Evolutionary conservation across 2,888 invertebrate genomes (phyloP).

Genomic region (Drosophila pegasa): DNA sequence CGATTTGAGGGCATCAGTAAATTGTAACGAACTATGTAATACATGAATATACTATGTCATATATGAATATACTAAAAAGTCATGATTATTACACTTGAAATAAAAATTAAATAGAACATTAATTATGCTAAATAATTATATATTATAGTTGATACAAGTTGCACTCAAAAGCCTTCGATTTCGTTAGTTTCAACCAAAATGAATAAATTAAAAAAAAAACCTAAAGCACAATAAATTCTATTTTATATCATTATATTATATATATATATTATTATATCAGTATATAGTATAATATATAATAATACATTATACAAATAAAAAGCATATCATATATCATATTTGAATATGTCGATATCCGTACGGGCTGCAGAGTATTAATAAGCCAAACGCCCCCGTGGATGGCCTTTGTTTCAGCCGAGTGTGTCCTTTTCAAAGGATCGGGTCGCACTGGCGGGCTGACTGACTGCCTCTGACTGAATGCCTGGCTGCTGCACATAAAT

Average conservation of each 20-base stretch:
- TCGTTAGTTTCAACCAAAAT: neutral
- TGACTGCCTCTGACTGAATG: constrained; percentile 52
- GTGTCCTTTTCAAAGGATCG: constrained; percentile 46
- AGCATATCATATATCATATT: neutral
- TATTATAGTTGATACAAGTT: neutral
- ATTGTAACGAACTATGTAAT: neutral
- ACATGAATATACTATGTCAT: neutral
- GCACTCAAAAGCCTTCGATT: neutral
- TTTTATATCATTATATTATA: too few relatives aligned
- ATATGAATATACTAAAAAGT: neutral
- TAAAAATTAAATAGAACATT: too few relatives aligned
- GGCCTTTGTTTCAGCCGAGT: constrained; percentile 45
- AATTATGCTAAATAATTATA: too few relatives aligned
- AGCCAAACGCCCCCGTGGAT: constrained; percentile 20
- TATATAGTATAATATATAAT: too few relatives aligned
- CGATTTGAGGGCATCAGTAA: neutral
- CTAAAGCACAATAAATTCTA: too few relatives aligned
- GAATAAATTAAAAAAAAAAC: too few relatives aligned
- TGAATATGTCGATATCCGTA: neutral
- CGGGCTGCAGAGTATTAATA: constrained; percentile 27
- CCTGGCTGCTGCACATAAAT: constrained; percentile 78
- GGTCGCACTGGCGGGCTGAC: constrained; percentile 27
- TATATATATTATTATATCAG: too few relatives aligned
- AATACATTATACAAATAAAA: too few relatives aligned
- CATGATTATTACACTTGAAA: too few relatives aligned